A percentile compares a stretch with the other conserved stretches of the same genome.
phyloP scores from a whole-genome alignment of 1,140 invertebrate species.

The Tigriopus japonicus region DNA sequence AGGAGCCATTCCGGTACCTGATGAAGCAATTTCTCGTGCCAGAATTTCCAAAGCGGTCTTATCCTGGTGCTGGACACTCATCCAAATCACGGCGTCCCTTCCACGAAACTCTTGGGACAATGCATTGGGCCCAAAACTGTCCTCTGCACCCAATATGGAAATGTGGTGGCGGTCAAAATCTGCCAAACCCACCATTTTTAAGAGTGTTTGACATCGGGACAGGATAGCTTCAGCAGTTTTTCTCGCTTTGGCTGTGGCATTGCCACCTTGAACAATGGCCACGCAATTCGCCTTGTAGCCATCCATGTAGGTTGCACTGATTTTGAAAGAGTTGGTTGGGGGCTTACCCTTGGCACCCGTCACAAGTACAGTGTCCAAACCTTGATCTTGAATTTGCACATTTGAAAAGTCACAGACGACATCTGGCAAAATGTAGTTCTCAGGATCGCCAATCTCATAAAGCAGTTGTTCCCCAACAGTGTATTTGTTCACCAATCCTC shows the following conservation, averaged over 20 bases:
- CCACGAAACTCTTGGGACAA: constrained; percentile 16
- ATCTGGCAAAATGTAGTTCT: constrained; percentile 31
- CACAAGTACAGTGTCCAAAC: constrained; percentile 26
- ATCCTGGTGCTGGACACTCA: constrained; percentile 30
- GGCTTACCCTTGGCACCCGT: constrained; percentile 29
- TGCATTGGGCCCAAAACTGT: constrained; percentile 27
- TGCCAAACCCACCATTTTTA: constrained; percentile 24
- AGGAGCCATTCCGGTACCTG: constrained; percentile 37
- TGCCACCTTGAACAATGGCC: constrained; percentile 29
- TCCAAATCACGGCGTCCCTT: constrained; percentile 29
- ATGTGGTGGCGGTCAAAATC: constrained; percentile 28
- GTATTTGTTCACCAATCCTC: constrained; percentile 28
- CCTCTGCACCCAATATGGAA: constrained; percentile 30
- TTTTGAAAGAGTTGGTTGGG: constrained; percentile 30
- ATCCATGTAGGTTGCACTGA: constrained; percentile 27
- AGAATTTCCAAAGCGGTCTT: constrained; percentile 32
- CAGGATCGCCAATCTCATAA: constrained; percentile 34
- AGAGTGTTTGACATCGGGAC: constrained; percentile 27
- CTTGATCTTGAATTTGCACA: constrained; percentile 23
- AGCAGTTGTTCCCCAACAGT: constrained; percentile 33
- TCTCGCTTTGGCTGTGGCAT: constrained; percentile 27
- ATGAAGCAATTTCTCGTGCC: constrained; percentile 32
- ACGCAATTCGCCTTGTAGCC: constrained; percentile 26
- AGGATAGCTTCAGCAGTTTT: constrained; percentile 31
- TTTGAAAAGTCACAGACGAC: constrained; percentile 32